Evolutionary conservation across 2,888 invertebrate species (phyloP), one percentile per base, ranked within the genome.

Genomic region (Morpho deidamia): DNA sequence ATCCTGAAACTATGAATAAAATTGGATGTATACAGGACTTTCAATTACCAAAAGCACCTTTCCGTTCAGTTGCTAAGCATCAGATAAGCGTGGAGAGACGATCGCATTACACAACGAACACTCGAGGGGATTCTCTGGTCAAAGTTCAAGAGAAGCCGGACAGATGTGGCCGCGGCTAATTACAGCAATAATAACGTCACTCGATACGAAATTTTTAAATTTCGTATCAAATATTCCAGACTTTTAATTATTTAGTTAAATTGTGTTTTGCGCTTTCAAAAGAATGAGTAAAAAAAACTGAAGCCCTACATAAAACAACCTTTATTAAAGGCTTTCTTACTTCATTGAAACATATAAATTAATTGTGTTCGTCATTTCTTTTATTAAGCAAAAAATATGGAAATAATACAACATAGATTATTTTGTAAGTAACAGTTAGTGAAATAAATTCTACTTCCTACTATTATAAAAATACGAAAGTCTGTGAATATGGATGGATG

Each of bases 101-200:
- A 79, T 88, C 82, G 69, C 55, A 61, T 87, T 85, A 73, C 86
- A 74, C 78, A 82, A 78, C 72, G 68, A 60, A 75, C 85, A 82
- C 66, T 78, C 47, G 57, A 66, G 60, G 37, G 83, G 83, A 69
- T 83, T 86, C 83, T 72, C 63, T 79, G 86, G 88, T 83, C 88
- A 83, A 80, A 86, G 85, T 85, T 85, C 71, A 63, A 68, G 66
- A 59, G 88, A 88, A 88, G 77, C 88, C 88, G 45, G 60, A 62
- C 68, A 75, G 76, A 77, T 79, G 81, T 79, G 72, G 71, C 70
- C 69, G 68, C 65, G 69, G 69, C 74, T 86, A 86, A 87, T 86
- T 85, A 78, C 64, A 23, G 71, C 66, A 66, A 68, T 68, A 63
- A 75, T 70, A 63, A 78, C 68, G 23, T 23, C 23, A 60, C 43